Evolutionary conservation across 64 coral and sea anemone genomes (phyloP), one percentile per base, ranked within the genome.

Genomic region (Acropora tenuis): DNA sequence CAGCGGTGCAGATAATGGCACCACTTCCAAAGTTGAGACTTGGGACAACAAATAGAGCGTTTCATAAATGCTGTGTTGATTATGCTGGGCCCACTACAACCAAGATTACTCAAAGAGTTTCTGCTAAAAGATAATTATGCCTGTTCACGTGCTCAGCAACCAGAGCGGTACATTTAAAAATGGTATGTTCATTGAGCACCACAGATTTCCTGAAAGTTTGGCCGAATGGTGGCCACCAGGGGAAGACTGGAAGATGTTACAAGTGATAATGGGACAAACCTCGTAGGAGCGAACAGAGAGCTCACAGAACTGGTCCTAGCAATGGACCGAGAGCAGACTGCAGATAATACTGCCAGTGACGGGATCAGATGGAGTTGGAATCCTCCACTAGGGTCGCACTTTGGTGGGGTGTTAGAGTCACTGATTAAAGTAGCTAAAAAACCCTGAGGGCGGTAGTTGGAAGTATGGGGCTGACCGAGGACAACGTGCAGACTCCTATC

Each of bases 281-380:
- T 92, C 67, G 90, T 92, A 18, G 90, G 90, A 4, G 81, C 81
- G 0, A n/a, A 30, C 30, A 30, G 30, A 30, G 30, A 30, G 30
- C 30, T 30, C 30, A 92, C 1, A 17, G 43, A 78, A n/a, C 48
- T 86, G 12, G 6, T 92, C 43, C 50, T 77, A 44, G 8, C 45
- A 43, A 43, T 78, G 17, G 79, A 65, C 53, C 61, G 65, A 18
- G 71, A 77, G 0, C 13, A 78, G 10, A 52, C 78, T 50, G 45
- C 16, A 9, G 68, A 71, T 30, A 49, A 90, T 10, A 2, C 3
- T 9, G 58, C 69, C 20, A 52, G 65, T 13, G 13, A 61, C 6
- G 44, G 91, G 10, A 71, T 93, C 12, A 78, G 73, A 16, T 93
- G 91, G 91, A 87, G 49, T 40, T 93, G 46, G 57, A 87, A 93